Evolutionary conservation across 2,797 vertebrate genomes (phyloP), one percentile per base, ranked within the genome.

Genomic region (Acrocephalus scirpaceus): DNA sequence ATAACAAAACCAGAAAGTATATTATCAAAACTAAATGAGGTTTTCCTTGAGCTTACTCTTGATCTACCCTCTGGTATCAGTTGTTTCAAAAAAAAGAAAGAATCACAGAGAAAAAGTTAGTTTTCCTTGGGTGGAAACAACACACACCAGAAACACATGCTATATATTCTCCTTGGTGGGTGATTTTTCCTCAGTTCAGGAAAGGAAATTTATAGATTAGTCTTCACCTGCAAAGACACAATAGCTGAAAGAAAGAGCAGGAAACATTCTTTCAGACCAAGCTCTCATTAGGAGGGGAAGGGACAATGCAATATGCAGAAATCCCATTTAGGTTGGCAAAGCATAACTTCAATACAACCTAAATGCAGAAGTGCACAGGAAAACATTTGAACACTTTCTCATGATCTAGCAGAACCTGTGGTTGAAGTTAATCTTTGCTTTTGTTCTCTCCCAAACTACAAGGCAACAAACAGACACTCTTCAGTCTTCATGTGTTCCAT

Each of bases 341-440:
- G 26, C 7, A 76, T n/a, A 79, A 20, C 25, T 71, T 60, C 10
- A 5, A 60, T 20, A 53, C 13, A 60, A 62, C 12, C 45, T 30
- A 89, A 71, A 57, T 87, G 50, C 17, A 21, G 32, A 54, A 88
- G 40, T 42, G 81, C 30, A n/a, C 9, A 71, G 42, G 57, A 51
- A 93, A 84, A 18, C 9, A 32, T 27, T 19, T 82, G 30, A 93
- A 69, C 38, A 45, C 21, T 60, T 88, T 67, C 50, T 86, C 64
- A 65, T 69, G 70, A 82, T 86, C 45, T 30, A 54, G 69, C 2
- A 9, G 69, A 86, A 50, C 87, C 91, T 77, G 42, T 88, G 91
- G 67, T 89, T 51, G 22, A 82, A 91, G 30, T 93, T 95, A 92
- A 89, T 13, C 7, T 75, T 88, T 79, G 16, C 13, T 88, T 94